phyloP scores from a whole-genome alignment of 2,888 invertebrate genomes.

The Volucella inanis region DNA sequence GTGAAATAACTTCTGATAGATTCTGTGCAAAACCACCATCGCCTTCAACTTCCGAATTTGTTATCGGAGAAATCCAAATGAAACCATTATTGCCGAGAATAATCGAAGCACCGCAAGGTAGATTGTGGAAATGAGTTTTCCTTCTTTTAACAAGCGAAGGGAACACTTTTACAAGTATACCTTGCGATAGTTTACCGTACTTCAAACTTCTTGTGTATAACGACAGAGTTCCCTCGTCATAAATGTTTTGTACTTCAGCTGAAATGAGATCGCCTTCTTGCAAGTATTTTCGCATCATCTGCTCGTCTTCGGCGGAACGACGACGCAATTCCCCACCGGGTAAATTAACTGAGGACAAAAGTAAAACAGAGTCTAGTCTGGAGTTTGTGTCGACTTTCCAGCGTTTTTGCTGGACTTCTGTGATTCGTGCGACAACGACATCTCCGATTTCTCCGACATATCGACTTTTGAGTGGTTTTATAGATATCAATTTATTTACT shows the following conservation, averaged over 20 bases:
- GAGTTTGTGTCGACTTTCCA: slow-evolving; percentile 98
- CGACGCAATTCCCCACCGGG: slow-evolving; percentile 98
- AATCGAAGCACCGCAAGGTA: slow-evolving; percentile 94
- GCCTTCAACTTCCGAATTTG: slow-evolving; percentile 85
- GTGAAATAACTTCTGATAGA: slow-evolving; percentile 88
- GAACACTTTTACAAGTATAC: slow-evolving; percentile 93
- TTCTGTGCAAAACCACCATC: slow-evolving; percentile 91
- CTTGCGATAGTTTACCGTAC: slow-evolving; percentile 97
- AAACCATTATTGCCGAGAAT: slow-evolving; percentile 98
- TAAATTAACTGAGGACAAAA: slow-evolving; percentile 96
- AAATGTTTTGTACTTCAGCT: slow-evolving; percentile 97
- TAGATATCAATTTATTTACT: slow-evolving; percentile 96
- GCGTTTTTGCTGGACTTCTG: slow-evolving; percentile 95
- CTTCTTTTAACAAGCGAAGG: slow-evolving; percentile 95
- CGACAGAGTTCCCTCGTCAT: slow-evolving; percentile 94
- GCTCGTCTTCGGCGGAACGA: slow-evolving; percentile 97
- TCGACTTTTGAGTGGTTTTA: slow-evolving; percentile 94
- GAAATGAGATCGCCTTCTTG: slow-evolving; percentile 98
- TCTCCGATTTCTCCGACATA: slow-evolving; percentile 98
- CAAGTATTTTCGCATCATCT: slow-evolving; percentile 97
- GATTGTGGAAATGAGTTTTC: slow-evolving; percentile 97
- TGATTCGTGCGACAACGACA: slow-evolving; percentile 96
- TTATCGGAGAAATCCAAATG: slow-evolving; percentile 94
- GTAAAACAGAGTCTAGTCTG: slow-evolving; percentile 92
- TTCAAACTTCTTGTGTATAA: slow-evolving; percentile 97